Conservation (phyloP, 2,888 invertebrate genomes). For the Cosmia pyralina region DNA sequence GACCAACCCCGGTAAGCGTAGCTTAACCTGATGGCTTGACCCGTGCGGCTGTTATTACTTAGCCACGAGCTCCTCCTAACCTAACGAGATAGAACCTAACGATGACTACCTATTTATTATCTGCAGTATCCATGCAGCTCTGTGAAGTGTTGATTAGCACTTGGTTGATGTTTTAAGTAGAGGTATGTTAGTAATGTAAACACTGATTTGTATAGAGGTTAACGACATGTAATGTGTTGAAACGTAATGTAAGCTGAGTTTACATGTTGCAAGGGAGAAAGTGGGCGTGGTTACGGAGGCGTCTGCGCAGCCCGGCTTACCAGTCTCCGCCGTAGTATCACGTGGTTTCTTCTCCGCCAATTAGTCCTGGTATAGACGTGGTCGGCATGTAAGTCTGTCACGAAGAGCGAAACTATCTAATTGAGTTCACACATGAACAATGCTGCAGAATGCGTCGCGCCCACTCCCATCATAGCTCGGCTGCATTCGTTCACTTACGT, state of each 20-base stretch:
- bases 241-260: constrained; percentile 68
- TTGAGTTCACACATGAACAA: constrained; percentile 84
- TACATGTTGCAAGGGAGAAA: constrained; percentile 72
- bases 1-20: no score
- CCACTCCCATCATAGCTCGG: constrained; percentile 61
- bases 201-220: constrained; percentile 74
- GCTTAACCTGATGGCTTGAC: no score
- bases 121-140: constrained; percentile 63
- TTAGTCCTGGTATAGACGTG: constrained; percentile 74
- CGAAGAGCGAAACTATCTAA: constrained; percentile 80
- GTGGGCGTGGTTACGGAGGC: constrained; percentile 66
- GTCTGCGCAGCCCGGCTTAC: constrained; percentile 41
- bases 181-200: constrained; percentile 69
- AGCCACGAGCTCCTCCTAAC: no score
- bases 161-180: constrained; percentile 67
- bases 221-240: constrained; percentile 73
- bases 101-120: constrained; percentile 51
- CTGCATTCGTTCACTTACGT: constrained; percentile 49
- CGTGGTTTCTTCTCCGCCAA: constrained; percentile 69
- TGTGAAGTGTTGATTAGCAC: constrained; percentile 71
- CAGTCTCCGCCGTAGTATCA: constrained; percentile 37
- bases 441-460: constrained; percentile 75
- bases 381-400: constrained; percentile 71
- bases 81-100: constrained; percentile 9
- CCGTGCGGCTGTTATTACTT: no score